Base-by-base conservation (phyloP, 2,113 vertebrate genomes). In the Cercopithecus mona region DNA sequence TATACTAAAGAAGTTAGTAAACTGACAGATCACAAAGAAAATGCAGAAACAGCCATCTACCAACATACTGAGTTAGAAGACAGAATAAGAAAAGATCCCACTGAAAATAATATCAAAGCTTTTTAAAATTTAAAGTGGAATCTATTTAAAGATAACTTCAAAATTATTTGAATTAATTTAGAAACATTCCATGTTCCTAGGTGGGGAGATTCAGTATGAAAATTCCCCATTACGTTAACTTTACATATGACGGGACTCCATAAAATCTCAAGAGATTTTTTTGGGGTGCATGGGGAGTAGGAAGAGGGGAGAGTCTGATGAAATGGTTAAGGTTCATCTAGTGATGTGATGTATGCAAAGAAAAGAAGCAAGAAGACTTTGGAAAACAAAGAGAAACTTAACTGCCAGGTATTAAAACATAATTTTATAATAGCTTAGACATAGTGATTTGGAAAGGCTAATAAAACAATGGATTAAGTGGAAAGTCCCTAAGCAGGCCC, bases 91-190 rank as follows among this genome's bases (percentile, higher is more conserved):
- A 94, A 88, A 93, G 66, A 86, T 25, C 4, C 6, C 32, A 93
- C n/a, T 76, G 16, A 93, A 91, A 88, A 22, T 57, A 72, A 32
- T 25, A 89, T 57, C 61, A 75, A 91, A 78, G 32, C 11, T 45
- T 61, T 25, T 91, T 61, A 70, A 25, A 84, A 91, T 84, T 88
- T 73, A 84, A 94, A 78, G 55, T 38, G 89, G 55, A 81, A 32
- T 43, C 40, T 82, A 90, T 72, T 73, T 94, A 72, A 86, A 94
- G 85, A 73, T 66, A 83, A 93, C 6, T 66, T 76, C 25, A 40
- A 90, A 95, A 90, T 50, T 35, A 93, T n/a, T 4, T 90, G 48
- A 96, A 73, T 89, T 4, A 82, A 96, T 50, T 81, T 82, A 81
- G 18, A 87, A 38, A 94, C 10, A 82, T 81, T 78, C 13, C 38